Percentiles rank a stretch among this genome's conserved stretches.
These are phyloP conservation scores for Electrophaes corylata DNA, from an alignment of 2,888 invertebrate genomes.

Conservation along the genomic window DNA sequence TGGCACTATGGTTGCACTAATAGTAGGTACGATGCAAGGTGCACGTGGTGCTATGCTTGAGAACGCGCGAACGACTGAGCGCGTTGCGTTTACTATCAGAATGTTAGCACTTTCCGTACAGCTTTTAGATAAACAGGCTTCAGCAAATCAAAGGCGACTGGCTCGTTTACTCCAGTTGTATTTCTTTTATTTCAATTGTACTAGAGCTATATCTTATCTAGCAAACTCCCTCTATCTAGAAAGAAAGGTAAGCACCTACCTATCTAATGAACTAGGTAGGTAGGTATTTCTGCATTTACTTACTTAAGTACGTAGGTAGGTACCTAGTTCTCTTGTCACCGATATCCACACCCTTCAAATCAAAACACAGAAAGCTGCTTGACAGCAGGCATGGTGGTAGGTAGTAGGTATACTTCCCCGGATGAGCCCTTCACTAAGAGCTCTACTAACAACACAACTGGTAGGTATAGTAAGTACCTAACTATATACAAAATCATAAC, in stretches of 20 bases:
- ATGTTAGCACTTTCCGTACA: slow-evolving; percentile 48
- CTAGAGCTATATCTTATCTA: slow-evolving; percentile 39
- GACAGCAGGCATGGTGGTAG: no score
- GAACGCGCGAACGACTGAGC: slow-evolving; percentile 54
- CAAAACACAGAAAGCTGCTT: no score
- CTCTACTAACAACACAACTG: no score
- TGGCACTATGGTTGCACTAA: slow-evolving; percentile 39
- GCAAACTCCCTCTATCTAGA: neutral
- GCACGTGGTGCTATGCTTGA: slow-evolving; percentile 54
- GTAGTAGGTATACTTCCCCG: no score
- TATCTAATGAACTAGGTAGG: neutral
- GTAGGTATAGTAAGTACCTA: no score
- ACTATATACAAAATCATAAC: no score
- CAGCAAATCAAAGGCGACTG: slow-evolving; percentile 59
- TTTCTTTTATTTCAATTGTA: slow-evolving; percentile 37
- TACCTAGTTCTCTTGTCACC: no score
- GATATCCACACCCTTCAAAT: no score
- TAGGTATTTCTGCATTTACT: no score
- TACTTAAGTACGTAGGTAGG: neutral
- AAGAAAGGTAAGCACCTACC: neutral
- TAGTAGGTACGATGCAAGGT: slow-evolving; percentile 38
- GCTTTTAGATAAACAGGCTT: slow-evolving; percentile 66
- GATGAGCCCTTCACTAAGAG: no score
- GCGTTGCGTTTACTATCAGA: slow-evolving; percentile 45
- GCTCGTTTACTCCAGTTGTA: slow-evolving; percentile 43